Evolutionary conservation across 2,113 vertebrate genomes (phyloP).

Genomic region (sheep (Ovis aries)): DNA sequence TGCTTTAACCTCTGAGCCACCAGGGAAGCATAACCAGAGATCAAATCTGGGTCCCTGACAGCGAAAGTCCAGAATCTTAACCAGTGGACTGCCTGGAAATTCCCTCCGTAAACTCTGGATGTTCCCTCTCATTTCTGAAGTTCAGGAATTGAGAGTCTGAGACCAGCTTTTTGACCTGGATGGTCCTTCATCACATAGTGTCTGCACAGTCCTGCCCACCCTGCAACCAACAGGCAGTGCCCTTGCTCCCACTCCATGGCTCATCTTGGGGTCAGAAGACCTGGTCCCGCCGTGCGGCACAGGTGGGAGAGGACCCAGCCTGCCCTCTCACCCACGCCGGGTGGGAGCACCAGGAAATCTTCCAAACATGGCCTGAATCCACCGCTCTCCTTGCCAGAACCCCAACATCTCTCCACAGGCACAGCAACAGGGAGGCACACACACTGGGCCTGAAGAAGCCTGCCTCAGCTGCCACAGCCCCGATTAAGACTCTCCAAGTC

Average conservation of each 20-base stretch:
- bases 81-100: not conserved
- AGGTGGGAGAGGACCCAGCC: no score
- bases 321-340: not conserved
- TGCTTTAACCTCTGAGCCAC: no score
- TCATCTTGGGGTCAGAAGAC: not conserved
- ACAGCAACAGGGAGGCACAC: accelerated
- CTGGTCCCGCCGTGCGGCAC: accelerated
- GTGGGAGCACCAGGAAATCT: not conserved
- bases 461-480: not conserved
- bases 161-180: not conserved
- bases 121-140: not conserved
- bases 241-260: not conserved
- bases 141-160: not conserved
- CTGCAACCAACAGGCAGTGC: not conserved
- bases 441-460: not conserved
- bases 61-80: not conserved
- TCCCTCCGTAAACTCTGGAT: not conserved
- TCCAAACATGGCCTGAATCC: not conserved
- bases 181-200: no score
- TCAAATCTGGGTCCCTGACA: not conserved
- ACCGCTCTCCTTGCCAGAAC: not conserved
- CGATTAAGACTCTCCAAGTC: not conserved
- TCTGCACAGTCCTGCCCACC: no score
- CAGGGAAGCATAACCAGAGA: not conserved
- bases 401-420: not conserved